Conservation (phyloP, 2,888 invertebrate genomes). For the Sphaerophoria rueppellii region DNA sequence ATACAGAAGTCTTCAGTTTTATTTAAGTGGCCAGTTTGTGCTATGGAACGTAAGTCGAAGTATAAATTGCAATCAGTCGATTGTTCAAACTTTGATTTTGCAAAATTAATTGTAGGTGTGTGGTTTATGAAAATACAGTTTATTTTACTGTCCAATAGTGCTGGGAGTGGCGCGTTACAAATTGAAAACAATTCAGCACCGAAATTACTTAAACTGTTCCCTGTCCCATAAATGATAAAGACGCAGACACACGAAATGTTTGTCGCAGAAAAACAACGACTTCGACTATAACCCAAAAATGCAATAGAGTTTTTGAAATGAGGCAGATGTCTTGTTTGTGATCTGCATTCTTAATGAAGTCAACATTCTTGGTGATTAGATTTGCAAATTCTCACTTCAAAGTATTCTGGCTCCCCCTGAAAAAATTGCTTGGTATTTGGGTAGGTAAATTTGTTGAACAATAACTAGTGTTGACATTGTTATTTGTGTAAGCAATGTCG, state of each 20-base stretch:
- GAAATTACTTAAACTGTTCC: too few species aligned
- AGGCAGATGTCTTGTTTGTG: conserved; percentile 33
- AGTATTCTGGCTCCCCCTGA: neutral
- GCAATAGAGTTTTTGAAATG: neutral
- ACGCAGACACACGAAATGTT: neutral
- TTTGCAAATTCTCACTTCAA: conserved; percentile 39
- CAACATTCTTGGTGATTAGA: conserved; percentile 30
- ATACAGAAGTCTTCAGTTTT: too few species aligned
- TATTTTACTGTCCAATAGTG: too few species aligned
- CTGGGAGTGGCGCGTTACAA: too few species aligned
- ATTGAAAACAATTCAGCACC: too few species aligned
- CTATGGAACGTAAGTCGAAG: too few species aligned
- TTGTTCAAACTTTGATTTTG: too few species aligned
- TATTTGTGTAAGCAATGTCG: conserved; percentile 17
- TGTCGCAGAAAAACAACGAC: neutral
- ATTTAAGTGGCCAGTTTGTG: too few species aligned
- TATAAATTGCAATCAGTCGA: too few species aligned
- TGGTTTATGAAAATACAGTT: too few species aligned
- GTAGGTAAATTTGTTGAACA: neutral
- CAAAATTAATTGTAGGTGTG: too few species aligned
- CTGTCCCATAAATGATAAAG: too few species aligned
- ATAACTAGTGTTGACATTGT: conserved; percentile 10
- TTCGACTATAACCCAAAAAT: conserved; percentile 31
- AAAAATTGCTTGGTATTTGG: conserved; percentile 12
- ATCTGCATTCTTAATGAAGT: conserved; percentile 56